Base-by-base conservation (phyloP, 2,797 vertebrate species). In the Acestrorhynchus altus region DNA sequence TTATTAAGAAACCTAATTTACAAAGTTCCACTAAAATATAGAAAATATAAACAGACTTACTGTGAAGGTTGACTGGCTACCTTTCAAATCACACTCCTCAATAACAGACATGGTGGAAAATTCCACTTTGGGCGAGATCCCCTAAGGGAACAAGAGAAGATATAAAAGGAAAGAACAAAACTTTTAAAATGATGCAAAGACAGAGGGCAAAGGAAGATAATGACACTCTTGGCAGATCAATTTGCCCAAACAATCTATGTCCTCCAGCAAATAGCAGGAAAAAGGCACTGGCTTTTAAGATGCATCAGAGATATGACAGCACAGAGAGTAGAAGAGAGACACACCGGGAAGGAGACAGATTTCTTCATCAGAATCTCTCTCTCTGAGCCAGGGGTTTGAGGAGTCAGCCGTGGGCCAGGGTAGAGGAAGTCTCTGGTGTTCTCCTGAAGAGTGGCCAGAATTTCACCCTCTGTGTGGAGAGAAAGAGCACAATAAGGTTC, bases 41-140 rank as follows among this genome's bases (percentile, higher is more conserved):
- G 42, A 72, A 69, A 61, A 76, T 67, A 46, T 56, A 66, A 51
- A 12, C 40, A 60, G 60, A 86, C 87, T 87, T 69, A 88, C 87
- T 61, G 80, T 74, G 78, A 42, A n/a, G 49, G 85, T 61, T 63
- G 84, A 69, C 78, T 71, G 67, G 80, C 82, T 68, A 77, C 87
- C 89, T 67, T 82, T 88, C 59, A 87, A 82, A 83, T 87, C 89
- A 87, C 91, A 94, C 93, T 97, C 96, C 72, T 95, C 94, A 90
- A 98, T 96, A 91, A 96, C 88, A 83, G 94, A 96, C 81, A 89
- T 94, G 49, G 95, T 96, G 82, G 94, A 91, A 93, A 98, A 98
- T 91, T 94, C 95, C 92, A 98, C 89, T 94, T 94, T 96, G 89
- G 95, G 96, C 89, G 95, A 94, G 91, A 96, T 95, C 94, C 97